Evolutionary conservation across 2,797 vertebrate species (phyloP).

Genomic region (Amazona ochrocephala): DNA sequence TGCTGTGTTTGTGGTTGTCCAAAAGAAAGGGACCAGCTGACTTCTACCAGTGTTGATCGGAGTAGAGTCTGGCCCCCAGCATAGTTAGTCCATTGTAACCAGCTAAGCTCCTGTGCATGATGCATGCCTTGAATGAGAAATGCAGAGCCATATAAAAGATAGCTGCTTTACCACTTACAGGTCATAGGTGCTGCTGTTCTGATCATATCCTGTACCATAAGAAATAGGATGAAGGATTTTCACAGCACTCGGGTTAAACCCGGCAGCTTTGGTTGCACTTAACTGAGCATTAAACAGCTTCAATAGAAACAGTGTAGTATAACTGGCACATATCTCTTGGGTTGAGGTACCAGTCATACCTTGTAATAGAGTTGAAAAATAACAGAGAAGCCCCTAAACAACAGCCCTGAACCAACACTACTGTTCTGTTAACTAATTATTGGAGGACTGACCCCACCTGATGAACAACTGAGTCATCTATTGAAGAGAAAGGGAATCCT

Average conservation of each 20-base stretch:
- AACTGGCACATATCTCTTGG: neutral
- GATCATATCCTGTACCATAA: neutral
- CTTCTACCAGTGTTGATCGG: neutral
- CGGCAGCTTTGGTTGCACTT: neutral
- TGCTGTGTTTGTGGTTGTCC: accelerated
- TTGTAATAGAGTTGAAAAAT: neutral
- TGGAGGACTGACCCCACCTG: neutral
- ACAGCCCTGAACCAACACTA: neutral
- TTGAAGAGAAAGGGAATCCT: neutral
- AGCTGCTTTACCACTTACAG: neutral
- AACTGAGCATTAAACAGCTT: neutral
- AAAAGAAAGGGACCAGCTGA: neutral
- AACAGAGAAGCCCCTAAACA: neutral
- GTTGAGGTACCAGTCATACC: neutral
- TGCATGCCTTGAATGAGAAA: neutral
- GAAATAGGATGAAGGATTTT: neutral
- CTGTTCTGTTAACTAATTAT: neutral
- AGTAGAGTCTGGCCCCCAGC: neutral
- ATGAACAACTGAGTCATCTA: neutral
- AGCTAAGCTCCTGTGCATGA: neutral
- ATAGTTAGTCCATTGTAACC: neutral
- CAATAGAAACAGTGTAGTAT: neutral
- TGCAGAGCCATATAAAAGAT: accelerated
- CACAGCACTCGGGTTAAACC: accelerated
- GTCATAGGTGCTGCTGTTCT: neutral